Conservation (phyloP, 2,797 vertebrate species). For the Sphenodon punctatus region DNA sequence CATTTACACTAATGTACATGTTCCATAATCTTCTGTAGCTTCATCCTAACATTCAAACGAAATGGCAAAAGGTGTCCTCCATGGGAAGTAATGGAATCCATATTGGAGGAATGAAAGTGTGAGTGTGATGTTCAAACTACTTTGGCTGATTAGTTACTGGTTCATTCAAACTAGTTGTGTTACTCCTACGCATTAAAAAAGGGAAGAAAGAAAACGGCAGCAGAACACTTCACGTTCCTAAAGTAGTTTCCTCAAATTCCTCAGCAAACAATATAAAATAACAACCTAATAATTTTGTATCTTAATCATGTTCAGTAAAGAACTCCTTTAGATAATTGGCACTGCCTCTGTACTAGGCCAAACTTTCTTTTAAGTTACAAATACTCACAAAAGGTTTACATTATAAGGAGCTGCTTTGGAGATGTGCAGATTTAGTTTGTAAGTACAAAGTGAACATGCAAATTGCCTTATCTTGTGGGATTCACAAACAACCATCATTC, state of each 20-base stretch:
- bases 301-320: constrained; percentile 80
- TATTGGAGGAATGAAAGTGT: constrained; percentile 60
- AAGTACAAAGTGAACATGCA: constrained; percentile 97
- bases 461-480: constrained; percentile 99
- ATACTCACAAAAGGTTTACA: constrained; percentile 93
- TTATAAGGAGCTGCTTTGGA: constrained; percentile 89
- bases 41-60: constrained; percentile 36
- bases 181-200: constrained; percentile 43
- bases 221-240: constrained; percentile 69
- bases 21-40: neutral
- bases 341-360: constrained; percentile 80
- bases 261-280: constrained; percentile 77
- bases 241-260: constrained; percentile 75
- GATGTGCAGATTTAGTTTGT: constrained; percentile 97
- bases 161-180: constrained; percentile 28
- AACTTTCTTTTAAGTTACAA: constrained; percentile 88
- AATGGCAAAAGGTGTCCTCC: constrained; percentile 46
- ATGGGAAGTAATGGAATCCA: constrained; percentile 58
- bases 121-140: constrained; percentile 31
- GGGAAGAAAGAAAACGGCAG: constrained; percentile 62
- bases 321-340: constrained; percentile 85
- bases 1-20: constrained; percentile 34
- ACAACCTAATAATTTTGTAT: constrained; percentile 78
- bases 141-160: constrained; percentile 41
- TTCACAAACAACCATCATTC: constrained; percentile 98